Evolutionary conservation across 2,888 invertebrate genomes (phyloP).

Genomic region (Cephus pulcher): DNA sequence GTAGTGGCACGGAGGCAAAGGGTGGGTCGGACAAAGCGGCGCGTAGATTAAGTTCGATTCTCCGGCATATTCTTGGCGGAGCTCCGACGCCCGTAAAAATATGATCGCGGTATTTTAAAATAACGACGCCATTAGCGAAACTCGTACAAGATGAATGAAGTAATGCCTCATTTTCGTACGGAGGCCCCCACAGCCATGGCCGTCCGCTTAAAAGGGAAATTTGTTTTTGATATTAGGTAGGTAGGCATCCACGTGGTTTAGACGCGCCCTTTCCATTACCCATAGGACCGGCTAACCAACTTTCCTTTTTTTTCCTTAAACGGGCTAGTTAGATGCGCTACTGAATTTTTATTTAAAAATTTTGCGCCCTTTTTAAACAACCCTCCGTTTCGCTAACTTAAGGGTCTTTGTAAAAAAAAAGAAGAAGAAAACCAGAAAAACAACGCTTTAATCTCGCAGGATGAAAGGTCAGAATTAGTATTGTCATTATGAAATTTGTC

Average conservation of each 20-base stretch:
- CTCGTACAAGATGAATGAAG: conserved; percentile 56
- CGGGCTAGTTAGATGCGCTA: background rate
- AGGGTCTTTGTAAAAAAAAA: background rate
- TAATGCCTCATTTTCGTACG: conserved; percentile 51
- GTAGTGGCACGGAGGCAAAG: conserved; percentile 24
- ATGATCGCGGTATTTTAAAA: conserved; percentile 63
- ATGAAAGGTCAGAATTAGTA: background rate
- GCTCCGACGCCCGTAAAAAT: conserved; percentile 46
- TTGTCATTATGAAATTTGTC: background rate
- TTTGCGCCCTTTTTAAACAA: background rate
- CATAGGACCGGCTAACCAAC: background rate
- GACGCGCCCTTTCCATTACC: conserved; percentile 7
- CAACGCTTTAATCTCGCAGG: background rate
- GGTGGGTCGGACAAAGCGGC: conserved; percentile 39
- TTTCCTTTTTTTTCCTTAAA: background rate
- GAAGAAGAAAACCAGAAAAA: background rate
- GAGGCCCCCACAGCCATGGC: conserved; percentile 20
- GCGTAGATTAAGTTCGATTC: conserved; percentile 60
- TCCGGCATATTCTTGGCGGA: conserved; percentile 52
- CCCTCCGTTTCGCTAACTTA: background rate
- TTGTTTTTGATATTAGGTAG: conserved; percentile 52
- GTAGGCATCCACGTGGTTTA: conserved; percentile 2
- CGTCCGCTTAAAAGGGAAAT: conserved; percentile 46
- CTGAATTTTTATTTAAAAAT: background rate
- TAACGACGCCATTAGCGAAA: conserved; percentile 64